A percentile compares a stretch with the other conserved stretches of the same genome.
Conservation (phyloP, 2,888 invertebrate genomes). For the Urechis unicinctus region DNA sequence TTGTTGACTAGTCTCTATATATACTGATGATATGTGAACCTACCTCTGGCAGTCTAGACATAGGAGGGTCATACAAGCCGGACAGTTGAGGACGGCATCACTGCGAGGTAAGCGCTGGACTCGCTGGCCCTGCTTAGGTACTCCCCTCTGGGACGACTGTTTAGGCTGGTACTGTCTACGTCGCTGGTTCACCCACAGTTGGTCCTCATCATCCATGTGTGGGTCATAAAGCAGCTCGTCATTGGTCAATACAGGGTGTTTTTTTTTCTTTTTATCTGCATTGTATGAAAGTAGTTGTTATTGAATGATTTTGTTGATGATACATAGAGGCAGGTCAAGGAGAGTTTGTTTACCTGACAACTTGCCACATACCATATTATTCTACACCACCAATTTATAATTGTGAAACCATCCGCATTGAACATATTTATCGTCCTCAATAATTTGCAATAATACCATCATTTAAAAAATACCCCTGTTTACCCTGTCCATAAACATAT, state of each 20-base stretch:
- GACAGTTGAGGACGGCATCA: constrained; percentile 59
- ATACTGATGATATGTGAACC: too few species aligned
- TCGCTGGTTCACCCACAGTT: constrained; percentile 55
- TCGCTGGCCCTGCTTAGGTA: constrained; percentile 5
- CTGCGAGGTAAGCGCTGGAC: constrained; percentile 44
- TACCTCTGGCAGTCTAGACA: constrained; percentile 59
- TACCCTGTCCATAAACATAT: too few species aligned
- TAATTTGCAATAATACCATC: too few species aligned
- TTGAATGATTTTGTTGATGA: too few species aligned
- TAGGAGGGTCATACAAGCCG: constrained; percentile 58
- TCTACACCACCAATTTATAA: too few species aligned
- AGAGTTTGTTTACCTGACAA: too few species aligned
- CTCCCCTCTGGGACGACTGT: neutral
- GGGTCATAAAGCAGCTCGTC: constrained; percentile 57
- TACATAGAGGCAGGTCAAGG: too few species aligned
- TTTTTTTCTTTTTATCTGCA: constrained; percentile 10
- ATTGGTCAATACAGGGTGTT: constrained; percentile 27
- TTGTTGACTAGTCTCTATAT: too few species aligned
- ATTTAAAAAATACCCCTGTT: too few species aligned
- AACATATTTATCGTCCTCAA: too few species aligned
- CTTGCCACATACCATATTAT: too few species aligned
- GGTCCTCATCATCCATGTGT: constrained; percentile 55
- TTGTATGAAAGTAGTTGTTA: neutral
- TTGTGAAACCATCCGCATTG: too few species aligned
- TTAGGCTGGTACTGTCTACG: constrained; percentile 38